phyloP scores from a whole-genome alignment of 23 tunicate genomes.

The Styela plicata region DNA sequence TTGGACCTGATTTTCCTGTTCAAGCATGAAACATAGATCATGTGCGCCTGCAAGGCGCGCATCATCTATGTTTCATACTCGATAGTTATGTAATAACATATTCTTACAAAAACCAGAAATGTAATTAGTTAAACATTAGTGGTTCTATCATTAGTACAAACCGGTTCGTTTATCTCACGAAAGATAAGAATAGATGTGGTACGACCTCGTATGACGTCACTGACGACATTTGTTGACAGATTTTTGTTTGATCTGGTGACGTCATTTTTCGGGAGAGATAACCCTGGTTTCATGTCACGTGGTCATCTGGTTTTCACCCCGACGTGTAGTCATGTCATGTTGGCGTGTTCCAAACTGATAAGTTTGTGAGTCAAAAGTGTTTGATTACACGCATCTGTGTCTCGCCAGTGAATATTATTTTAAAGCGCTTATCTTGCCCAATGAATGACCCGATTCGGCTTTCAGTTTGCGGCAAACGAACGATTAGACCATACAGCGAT shows the following conservation, averaged over 20 bases:
- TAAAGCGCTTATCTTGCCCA: too few relatives aligned
- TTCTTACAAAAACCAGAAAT: too few relatives aligned
- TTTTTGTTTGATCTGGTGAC: background rate
- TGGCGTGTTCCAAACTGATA: background rate
- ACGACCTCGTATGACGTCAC: background rate
- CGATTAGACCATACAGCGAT: too few relatives aligned
- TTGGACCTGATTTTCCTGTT: too few relatives aligned
- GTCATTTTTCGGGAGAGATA: background rate
- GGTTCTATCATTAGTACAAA: background rate
- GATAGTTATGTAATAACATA: too few relatives aligned
- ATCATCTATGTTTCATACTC: too few relatives aligned
- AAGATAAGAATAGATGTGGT: background rate
- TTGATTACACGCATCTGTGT: background rate
- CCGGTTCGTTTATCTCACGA: background rate
- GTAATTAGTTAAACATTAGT: background rate
- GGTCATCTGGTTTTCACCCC: background rate
- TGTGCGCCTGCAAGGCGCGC: too few relatives aligned
- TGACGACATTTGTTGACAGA: background rate
- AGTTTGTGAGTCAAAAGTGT: background rate
- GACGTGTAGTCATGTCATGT: background rate
- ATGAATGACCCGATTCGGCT: too few relatives aligned
- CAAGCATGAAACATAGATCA: too few relatives aligned
- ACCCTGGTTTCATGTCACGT: background rate
- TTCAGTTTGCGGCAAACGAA: too few relatives aligned
- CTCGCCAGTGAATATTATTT: too few relatives aligned